Evolutionary conservation across 2,113 vertebrate genomes (phyloP).

Genomic region (Blennius ocellaris): DNA sequence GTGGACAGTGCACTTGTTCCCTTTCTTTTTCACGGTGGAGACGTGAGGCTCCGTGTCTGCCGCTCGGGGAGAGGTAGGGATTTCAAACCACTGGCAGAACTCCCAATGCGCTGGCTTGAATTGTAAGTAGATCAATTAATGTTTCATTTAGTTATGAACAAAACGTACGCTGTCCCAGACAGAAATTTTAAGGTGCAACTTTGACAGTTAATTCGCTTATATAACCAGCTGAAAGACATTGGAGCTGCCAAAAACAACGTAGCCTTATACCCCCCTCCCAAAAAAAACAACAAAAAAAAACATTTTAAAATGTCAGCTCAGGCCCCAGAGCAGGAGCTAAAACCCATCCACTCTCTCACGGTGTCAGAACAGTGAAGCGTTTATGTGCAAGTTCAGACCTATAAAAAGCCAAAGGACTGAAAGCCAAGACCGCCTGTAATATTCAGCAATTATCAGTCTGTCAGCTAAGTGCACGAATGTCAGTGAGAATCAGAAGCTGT

Average conservation of each 20-base stretch:
- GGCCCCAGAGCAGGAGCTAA: constrained; percentile 49
- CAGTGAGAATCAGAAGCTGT: constrained; percentile 39
- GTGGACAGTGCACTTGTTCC: constrained; percentile 34
- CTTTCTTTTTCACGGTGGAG: constrained; percentile 5
- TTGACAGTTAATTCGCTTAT: constrained; percentile 52
- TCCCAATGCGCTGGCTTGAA: constrained; percentile 42
- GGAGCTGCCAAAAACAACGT: constrained; percentile 26
- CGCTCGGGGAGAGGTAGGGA: constrained; percentile 2
- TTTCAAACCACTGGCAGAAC: constrained; percentile 31
- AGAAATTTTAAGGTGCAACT: constrained; percentile 43
- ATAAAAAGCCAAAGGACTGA: constrained; percentile 22
- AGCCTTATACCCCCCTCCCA: neutral
- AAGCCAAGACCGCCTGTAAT: constrained; percentile 45
- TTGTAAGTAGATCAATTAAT: constrained; percentile 37
- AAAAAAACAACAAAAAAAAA: constrained; percentile 22
- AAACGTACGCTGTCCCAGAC: constrained; percentile 28
- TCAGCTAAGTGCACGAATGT: constrained; percentile 53
- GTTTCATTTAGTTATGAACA: constrained; percentile 12
- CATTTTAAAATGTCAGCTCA: constrained; percentile 48
- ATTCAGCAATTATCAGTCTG: constrained; percentile 56
- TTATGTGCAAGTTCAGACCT: constrained; percentile 57
- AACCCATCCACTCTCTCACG: constrained; percentile 28
- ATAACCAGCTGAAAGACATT: constrained; percentile 30
- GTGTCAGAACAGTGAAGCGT: constrained; percentile 52
- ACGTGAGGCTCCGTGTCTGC: constrained; percentile 19